Conservation (phyloP, 2,797 vertebrate species). For the Artibeus jamaicensis region DNA sequence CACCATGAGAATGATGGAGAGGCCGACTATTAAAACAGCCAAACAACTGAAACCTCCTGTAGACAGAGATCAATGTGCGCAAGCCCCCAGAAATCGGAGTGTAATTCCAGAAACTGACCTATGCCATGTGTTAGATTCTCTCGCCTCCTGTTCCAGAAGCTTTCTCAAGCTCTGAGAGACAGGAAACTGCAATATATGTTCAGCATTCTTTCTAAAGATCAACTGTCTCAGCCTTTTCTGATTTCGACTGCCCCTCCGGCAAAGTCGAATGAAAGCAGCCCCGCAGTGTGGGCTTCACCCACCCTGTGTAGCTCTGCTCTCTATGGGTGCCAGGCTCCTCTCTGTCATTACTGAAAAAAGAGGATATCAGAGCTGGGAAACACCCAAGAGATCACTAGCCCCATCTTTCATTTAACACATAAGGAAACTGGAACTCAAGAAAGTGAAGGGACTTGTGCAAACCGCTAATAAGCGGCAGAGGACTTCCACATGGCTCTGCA, state of each 20-base stretch:
- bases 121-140: neutral
- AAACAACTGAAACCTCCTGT: neutral
- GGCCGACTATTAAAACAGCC: neutral
- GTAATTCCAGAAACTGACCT: neutral
- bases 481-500: neutral
- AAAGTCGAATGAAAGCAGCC: neutral
- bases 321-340: neutral
- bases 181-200: neutral
- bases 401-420: neutral
- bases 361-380: neutral
- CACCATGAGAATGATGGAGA: neutral
- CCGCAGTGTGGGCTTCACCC: neutral
- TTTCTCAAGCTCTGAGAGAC: neutral
- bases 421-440: neutral
- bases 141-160: neutral
- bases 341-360: neutral
- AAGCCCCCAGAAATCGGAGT: neutral
- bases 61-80: neutral
- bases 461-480: neutral
- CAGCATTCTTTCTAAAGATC: neutral
- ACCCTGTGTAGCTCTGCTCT: neutral
- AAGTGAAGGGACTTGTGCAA: neutral
- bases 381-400: neutral
- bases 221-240: neutral
- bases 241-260: neutral